A percentile compares a stretch with the other conserved stretches of the same genome.
Evolutionary conservation across 2,113 vertebrate species (phyloP).

Genomic region (Pycnonotus jocosus): DNA sequence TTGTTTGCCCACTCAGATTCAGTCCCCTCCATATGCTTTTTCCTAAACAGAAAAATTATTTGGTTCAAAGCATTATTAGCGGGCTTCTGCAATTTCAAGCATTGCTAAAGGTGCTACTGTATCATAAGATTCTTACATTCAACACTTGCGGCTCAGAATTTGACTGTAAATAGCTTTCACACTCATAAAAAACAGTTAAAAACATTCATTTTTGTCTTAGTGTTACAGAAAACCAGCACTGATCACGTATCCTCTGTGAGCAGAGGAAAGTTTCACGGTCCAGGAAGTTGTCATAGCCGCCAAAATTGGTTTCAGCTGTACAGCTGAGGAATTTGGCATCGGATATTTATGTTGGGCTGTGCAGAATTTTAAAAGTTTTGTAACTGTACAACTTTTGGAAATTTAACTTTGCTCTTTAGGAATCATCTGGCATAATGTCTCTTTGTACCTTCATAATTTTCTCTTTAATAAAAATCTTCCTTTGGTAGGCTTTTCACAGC

Average conservation of each 20-base stretch:
- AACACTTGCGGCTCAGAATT: not conserved
- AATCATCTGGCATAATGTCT: not conserved
- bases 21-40: not conserved
- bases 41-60: not conserved
- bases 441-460: not conserved
- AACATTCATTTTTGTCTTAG: not conserved
- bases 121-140: not conserved
- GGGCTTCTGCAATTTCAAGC: not conserved
- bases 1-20: not conserved
- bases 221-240: not conserved
- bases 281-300: conserved; percentile 11
- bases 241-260: not conserved
- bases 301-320: conserved; percentile 40
- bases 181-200: not conserved
- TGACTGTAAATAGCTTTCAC: not conserved
- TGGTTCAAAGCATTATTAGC: not conserved
- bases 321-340: not conserved
- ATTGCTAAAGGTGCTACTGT: not conserved
- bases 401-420: not conserved
- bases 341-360: not conserved
- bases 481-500: not conserved
- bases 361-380: not conserved
- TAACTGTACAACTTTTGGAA: not conserved
- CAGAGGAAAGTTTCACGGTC: not conserved
- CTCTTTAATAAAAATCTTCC: not conserved